Evolutionary conservation across 2,113 vertebrate species (phyloP).

Genomic region (Enhydra lutris): DNA sequence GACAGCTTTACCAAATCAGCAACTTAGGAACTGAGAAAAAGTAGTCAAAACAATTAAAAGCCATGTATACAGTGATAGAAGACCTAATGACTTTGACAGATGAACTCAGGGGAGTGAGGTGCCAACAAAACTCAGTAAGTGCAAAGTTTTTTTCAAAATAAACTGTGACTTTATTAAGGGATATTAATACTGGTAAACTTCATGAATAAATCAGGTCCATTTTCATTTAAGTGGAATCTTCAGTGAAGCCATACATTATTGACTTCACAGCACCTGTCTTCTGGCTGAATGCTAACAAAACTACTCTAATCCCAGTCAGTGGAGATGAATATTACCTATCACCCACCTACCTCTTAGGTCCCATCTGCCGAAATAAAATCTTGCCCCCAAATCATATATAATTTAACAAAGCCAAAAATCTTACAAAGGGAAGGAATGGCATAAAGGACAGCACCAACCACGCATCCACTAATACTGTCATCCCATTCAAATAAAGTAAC

Average conservation of each 20-base stretch:
- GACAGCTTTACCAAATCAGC: slow-evolving; percentile 34
- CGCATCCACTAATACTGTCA: not conserved
- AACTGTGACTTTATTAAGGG: slow-evolving; percentile 22
- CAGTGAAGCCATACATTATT: not conserved
- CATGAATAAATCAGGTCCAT: slow-evolving; percentile 46
- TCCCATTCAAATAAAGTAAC: not conserved
- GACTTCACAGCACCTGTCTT: not conserved
- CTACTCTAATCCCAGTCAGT: not conserved
- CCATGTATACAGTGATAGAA: not conserved
- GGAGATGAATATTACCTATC: not conserved
- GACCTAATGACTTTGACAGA: not conserved
- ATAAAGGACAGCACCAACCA: not conserved
- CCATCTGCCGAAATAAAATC: not conserved
- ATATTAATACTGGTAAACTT: slow-evolving; percentile 11
- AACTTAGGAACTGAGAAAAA: slow-evolving; percentile 18
- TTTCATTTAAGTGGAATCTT: slow-evolving; percentile 44
- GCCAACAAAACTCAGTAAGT: not conserved
- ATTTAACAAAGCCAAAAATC: not conserved
- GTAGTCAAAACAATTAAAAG: not conserved
- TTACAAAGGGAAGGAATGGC: not conserved
- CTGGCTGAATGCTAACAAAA: not conserved
- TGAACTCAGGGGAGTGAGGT: not conserved
- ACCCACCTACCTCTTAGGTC: not conserved
- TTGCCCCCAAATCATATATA: not conserved
- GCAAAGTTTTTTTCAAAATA: not conserved